These are phyloP conservation scores for Melieria omissa DNA, from an alignment of 2,888 invertebrate genomes.

Conservation along the genomic window DNA sequence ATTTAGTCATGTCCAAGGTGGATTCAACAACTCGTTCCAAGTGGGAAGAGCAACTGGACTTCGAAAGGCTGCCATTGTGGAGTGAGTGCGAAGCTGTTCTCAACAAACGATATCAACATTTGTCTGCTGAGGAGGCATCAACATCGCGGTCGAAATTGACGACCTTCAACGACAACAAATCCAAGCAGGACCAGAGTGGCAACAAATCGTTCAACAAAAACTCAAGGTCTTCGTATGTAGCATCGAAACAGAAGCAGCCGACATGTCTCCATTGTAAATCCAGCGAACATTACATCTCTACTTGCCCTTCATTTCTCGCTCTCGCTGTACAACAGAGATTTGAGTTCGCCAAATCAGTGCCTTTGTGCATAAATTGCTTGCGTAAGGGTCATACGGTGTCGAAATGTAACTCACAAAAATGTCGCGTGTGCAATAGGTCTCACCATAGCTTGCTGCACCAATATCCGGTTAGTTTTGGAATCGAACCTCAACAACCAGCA, in stretches of 20 bases:
- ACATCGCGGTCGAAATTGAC: neutral
- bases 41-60: constrained; percentile 35
- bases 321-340: neutral
- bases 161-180: neutral
- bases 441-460: constrained; percentile 35
- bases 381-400: constrained; percentile 35
- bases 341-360: neutral
- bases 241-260: neutral
- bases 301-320: no score
- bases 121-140: constrained; percentile 24
- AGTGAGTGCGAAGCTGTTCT: constrained; percentile 35
- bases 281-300: no score
- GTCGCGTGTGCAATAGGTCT: constrained; percentile 32
- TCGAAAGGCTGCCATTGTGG: constrained; percentile 35
- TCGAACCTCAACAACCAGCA: no score
- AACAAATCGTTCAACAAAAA: no score
- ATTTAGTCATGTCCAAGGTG: constrained; percentile 32
- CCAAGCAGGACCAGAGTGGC: neutral
- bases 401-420: constrained; percentile 26
- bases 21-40: constrained; percentile 34
- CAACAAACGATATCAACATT: constrained; percentile 32
- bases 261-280: neutral
- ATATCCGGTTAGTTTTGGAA: constrained; percentile 17
- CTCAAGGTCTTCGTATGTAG: no score
- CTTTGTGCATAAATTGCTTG: constrained; percentile 32